A percentile compares a stretch with the other conserved stretches of the same genome.
Evolutionary conservation across 1,140 invertebrate genomes (phyloP).

Genomic region (Drosophila azteca): DNA sequence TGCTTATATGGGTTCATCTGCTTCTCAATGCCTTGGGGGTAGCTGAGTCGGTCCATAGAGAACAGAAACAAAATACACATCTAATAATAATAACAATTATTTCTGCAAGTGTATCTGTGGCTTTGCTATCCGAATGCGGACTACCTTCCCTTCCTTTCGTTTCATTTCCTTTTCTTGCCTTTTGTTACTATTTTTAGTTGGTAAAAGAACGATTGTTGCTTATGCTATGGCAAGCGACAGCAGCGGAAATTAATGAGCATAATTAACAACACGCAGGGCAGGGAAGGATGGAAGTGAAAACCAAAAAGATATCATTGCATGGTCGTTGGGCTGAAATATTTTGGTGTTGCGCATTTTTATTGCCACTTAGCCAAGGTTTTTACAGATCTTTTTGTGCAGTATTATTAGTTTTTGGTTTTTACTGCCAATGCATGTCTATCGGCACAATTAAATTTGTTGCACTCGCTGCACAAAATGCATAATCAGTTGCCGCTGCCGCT

Average conservation of each 20-base stretch:
- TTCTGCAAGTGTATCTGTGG: too few species aligned
- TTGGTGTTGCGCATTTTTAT: conserved; percentile 78
- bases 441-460: conserved; percentile 80
- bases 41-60: too few species aligned
- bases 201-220: conserved; percentile 35
- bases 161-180: background rate
- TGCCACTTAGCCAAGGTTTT: conserved; percentile 71
- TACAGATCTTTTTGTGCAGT: conserved; percentile 19
- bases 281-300: conserved; percentile 25
- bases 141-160: background rate
- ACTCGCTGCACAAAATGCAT: conserved; percentile 81
- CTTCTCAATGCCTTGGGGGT: too few species aligned
- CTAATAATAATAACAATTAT: conserved; percentile 13
- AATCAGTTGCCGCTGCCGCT: conserved; percentile 56
- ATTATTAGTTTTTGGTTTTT: conserved; percentile 61
- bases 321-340: conserved; percentile 63
- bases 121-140: too few species aligned
- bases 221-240: conserved; percentile 55
- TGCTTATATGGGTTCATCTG: too few species aligned
- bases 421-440: conserved; percentile 79
- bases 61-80: too few species aligned
- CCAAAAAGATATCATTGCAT: conserved; percentile 71
- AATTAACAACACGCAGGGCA: conserved; percentile 73
- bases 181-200: conserved; percentile 18
- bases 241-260: conserved; percentile 73